Conservation (phyloP, 2,888 invertebrate species). For the Physocephala rufipes region DNA sequence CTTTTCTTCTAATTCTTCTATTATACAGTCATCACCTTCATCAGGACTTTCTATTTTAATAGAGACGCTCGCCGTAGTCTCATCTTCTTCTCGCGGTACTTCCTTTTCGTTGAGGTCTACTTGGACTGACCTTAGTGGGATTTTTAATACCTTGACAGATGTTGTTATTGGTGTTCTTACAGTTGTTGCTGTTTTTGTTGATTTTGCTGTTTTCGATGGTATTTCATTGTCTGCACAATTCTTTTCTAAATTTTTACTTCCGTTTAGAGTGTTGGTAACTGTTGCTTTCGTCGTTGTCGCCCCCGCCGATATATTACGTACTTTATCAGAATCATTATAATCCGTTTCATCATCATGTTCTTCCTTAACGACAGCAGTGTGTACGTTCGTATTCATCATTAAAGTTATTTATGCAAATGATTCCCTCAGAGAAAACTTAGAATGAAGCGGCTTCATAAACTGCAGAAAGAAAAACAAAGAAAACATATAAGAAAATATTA, state of each 20-base stretch:
- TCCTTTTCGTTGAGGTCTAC: neutral
- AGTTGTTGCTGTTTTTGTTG: too few relatives aligned
- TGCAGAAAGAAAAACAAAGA: neutral
- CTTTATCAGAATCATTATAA: neutral
- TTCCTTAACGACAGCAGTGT: conserved; percentile 7
- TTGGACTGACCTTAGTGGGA: neutral
- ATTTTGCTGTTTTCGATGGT: too few relatives aligned
- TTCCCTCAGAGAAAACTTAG: neutral
- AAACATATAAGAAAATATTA: neutral
- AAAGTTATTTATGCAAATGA: too few relatives aligned
- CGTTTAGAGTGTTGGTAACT: too few relatives aligned
- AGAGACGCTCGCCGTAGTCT: neutral
- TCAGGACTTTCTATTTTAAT: neutral
- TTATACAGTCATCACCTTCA: conserved; percentile 38
- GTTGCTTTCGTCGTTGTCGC: too few relatives aligned
- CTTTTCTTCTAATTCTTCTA: conserved; percentile 41
- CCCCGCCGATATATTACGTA: too few relatives aligned
- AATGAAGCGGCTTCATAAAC: neutral
- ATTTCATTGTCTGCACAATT: too few relatives aligned
- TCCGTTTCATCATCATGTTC: neutral
- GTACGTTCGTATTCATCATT: too few relatives aligned
- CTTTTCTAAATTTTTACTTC: too few relatives aligned
- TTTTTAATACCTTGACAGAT: neutral
- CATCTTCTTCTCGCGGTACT: conserved; percentile 38
- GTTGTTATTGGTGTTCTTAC: too few relatives aligned